These are phyloP conservation scores for Sarcophaga peregrina DNA, from an alignment of 1,140 invertebrate genomes.

Conservation along the genomic window DNA sequence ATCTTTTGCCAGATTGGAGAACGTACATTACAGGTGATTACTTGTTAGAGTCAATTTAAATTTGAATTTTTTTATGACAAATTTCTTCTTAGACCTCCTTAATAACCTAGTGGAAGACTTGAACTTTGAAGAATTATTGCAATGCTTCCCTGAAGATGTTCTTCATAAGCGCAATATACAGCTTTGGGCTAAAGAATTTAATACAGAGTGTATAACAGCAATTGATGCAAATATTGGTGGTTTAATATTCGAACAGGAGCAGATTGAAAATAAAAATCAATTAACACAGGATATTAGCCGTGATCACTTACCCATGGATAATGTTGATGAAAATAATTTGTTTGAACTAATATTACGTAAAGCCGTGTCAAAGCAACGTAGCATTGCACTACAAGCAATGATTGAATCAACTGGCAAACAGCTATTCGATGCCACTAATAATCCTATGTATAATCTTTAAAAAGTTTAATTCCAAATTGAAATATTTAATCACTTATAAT, in stretches of 20 bases:
- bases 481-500: not conserved
- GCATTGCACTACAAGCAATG: conserved; percentile 62
- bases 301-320: conserved; percentile 61
- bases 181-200: conserved; percentile 59
- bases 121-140: conserved; percentile 61
- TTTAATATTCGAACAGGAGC: conserved; percentile 39
- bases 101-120: conserved; percentile 60
- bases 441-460: conserved; percentile 64
- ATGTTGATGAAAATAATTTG: conserved; percentile 64
- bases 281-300: conserved; percentile 37
- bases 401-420: conserved; percentile 65
- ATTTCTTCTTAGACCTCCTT: conserved; percentile 54
- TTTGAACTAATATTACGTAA: conserved; percentile 62
- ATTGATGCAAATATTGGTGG: conserved; percentile 44
- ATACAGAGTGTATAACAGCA: conserved; percentile 52
- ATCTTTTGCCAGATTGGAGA: conserved; percentile 60
- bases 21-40: conserved; percentile 55
- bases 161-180: conserved; percentile 59
- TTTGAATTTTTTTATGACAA: no score
- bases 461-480: not conserved
- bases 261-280: conserved; percentile 9
- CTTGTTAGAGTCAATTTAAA: no score
- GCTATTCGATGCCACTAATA: conserved; percentile 63
- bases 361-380: conserved; percentile 63
- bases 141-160: conserved; percentile 63